Evolutionary conservation across 2,888 invertebrate species (phyloP).

Genomic region (Nemotelus pantherinus): DNA sequence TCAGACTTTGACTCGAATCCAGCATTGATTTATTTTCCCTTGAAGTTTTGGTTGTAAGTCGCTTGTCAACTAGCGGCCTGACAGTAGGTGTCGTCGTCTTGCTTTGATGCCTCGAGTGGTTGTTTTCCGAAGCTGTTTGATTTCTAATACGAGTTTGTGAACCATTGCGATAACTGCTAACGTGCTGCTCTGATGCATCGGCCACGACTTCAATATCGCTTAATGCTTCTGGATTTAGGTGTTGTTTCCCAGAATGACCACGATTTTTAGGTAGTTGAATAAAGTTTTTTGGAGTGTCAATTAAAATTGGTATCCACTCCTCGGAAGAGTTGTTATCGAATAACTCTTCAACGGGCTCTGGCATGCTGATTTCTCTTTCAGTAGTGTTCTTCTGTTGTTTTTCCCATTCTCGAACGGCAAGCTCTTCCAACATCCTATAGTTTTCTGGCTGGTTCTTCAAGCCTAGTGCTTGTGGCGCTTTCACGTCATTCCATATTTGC

Average conservation of each 20-base stretch:
- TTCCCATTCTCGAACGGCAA: constrained; percentile 15
- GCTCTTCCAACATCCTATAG: constrained; percentile 11
- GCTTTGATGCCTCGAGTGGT: neutral
- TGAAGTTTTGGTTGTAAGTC: too few relatives aligned
- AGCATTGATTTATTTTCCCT: too few relatives aligned
- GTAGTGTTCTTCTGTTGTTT: neutral
- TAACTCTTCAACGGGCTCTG: too few relatives aligned
- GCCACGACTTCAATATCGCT: too few relatives aligned
- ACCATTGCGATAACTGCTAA: too few relatives aligned
- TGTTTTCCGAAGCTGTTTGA: too few relatives aligned
- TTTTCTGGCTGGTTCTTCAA: neutral
- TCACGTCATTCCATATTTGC: neutral
- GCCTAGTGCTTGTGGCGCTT: neutral
- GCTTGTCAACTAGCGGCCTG: too few relatives aligned
- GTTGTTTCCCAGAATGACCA: neutral
- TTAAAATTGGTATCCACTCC: constrained; percentile 58
- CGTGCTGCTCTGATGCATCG: too few relatives aligned
- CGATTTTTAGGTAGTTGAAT: constrained; percentile 15
- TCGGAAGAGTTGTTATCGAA: constrained; percentile 53
- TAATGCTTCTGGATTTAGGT: neutral
- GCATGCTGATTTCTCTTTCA: too few relatives aligned
- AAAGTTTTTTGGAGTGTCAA: neutral
- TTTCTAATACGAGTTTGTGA: too few relatives aligned
- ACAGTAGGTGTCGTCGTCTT: neutral
- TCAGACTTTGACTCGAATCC: too few relatives aligned